Base-by-base conservation (phyloP, 37 sponge, comb jelly and placozoan species). In the Eunapius fragilis region DNA sequence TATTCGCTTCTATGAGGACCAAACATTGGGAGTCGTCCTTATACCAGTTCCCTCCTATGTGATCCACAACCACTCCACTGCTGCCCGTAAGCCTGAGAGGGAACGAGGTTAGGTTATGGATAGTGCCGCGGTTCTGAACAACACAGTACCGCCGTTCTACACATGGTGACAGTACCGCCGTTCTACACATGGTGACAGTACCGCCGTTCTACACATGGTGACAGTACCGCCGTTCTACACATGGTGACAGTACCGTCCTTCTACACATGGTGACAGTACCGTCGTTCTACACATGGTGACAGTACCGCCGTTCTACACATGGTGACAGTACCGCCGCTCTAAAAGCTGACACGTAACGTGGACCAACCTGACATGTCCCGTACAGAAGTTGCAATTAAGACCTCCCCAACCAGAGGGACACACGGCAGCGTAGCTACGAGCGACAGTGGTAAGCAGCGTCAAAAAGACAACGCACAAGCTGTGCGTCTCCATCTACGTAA, bases 371-470 rank as follows among this genome's bases (percentile, higher is more conserved):
- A 80, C 35, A 69, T 81, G 71, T 14, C 90, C 90, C 25, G 49
- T 27, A 85, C 90, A 89, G 9, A 38, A 70, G 2, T 74, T 33
- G 75, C 90, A 89, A 28, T 0, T 26, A n/a, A 0, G 41, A 9
- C 90, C 90, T 25, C n/a, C 69, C 90, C 90, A 89, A 2, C 90
- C 90, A 5, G 49, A 41, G 28, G 50, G 80, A 36, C 90, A 89
- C 12, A n/a, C 31, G 71, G 71, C 77, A 25, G 75, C 45, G 41
- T 78, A 78, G 70, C 58, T 17, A 58, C 14, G 58, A 58, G 22
- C 58, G 22, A 58, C 58, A 58, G 22, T 1, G 58, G 58, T 11
- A 11, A 58, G 22, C 17, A 58, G 19, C 14, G 22, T 17, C 58
- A 10, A 58, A 2, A 58, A 58, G 6, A 58, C 14, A 58, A 12